Percentiles rank a stretch among this genome's conserved stretches.
Evolutionary conservation across 2,113 vertebrate genomes (phyloP).

Genomic region (Deroptyus accipitrinus): DNA sequence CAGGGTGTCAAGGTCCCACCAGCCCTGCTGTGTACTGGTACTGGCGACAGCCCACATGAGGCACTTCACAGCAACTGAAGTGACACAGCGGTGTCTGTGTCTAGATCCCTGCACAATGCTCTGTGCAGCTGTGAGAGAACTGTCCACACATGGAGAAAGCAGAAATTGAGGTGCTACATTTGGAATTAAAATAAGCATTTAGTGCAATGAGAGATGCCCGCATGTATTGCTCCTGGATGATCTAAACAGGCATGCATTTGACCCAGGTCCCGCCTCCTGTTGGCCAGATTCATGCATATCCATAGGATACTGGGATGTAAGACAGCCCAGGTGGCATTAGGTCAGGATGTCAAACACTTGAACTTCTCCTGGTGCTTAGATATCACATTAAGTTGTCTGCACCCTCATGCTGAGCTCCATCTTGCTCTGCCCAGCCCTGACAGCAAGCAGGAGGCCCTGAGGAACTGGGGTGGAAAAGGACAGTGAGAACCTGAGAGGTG

Average conservation of each 20-base stretch:
- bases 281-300: background rate
- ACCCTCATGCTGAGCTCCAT: background rate
- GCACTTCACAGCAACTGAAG: background rate
- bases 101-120: background rate
- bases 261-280: accelerated
- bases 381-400: background rate
- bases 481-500: too few species aligned
- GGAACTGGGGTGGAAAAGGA: too few species aligned
- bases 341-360: background rate
- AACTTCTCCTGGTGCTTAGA: background rate
- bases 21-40: background rate
- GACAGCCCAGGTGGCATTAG: too few species aligned
- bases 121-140: background rate
- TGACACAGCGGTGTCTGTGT: background rate
- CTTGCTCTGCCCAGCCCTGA: background rate
- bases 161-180: accelerated
- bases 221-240: accelerated
- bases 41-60: background rate
- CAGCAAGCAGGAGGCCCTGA: background rate
- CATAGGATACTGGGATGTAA: background rate
- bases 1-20: accelerated
- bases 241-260: background rate
- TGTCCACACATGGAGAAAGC: too few species aligned
- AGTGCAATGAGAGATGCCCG: background rate
- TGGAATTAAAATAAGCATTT: background rate